A percentile compares a stretch with the other conserved stretches of the same genome.
Evolutionary conservation across 2,888 invertebrate genomes (phyloP).

Genomic region (Pandemis corylana): DNA sequence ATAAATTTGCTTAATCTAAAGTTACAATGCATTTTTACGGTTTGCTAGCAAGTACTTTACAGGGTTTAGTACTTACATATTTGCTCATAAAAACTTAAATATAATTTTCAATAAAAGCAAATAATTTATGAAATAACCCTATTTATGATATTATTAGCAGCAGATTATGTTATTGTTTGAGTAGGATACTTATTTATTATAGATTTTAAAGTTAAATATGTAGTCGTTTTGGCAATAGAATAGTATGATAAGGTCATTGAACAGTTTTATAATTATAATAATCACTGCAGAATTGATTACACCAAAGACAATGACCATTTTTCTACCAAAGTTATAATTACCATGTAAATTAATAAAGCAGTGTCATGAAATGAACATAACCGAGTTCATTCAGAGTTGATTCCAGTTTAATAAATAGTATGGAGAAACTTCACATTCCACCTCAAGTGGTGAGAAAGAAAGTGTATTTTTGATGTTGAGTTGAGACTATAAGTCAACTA

Average conservation of each 20-base stretch:
- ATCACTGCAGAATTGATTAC: slow-evolving; percentile 34
- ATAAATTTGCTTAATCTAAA: not conserved
- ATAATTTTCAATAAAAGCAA: slow-evolving; percentile 14
- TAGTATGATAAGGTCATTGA: slow-evolving; percentile 30
- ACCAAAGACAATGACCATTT: slow-evolving; percentile 37
- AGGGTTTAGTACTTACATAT: slow-evolving; percentile 41
- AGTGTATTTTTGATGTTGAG: slow-evolving; percentile 24
- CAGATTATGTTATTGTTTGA: slow-evolving; percentile 38
- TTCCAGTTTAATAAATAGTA: slow-evolving; percentile 20
- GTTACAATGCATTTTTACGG: not conserved
- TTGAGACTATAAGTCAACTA: slow-evolving; percentile 28
- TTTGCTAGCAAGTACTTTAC: slow-evolving; percentile 17
- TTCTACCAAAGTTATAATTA: slow-evolving; percentile 40
- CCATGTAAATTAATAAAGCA: slow-evolving; percentile 8
- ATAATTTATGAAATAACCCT: slow-evolving; percentile 27
- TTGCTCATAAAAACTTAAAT: slow-evolving; percentile 9
- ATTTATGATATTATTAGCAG: slow-evolving; percentile 33
- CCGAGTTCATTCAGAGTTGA: slow-evolving; percentile 16
- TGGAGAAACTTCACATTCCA: slow-evolving; percentile 2
- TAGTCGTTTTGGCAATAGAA: slow-evolving; percentile 28
- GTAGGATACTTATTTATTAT: slow-evolving; percentile 38
- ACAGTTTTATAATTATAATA: slow-evolving; percentile 18
- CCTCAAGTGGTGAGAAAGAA: not conserved
- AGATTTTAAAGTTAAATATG: slow-evolving; percentile 22
- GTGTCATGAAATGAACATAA: slow-evolving; percentile 13